A percentile compares a stretch with the other conserved stretches of the same genome.
Conservation (phyloP, 92 coral and sea anemone species). For the Ricordea florida region DNA sequence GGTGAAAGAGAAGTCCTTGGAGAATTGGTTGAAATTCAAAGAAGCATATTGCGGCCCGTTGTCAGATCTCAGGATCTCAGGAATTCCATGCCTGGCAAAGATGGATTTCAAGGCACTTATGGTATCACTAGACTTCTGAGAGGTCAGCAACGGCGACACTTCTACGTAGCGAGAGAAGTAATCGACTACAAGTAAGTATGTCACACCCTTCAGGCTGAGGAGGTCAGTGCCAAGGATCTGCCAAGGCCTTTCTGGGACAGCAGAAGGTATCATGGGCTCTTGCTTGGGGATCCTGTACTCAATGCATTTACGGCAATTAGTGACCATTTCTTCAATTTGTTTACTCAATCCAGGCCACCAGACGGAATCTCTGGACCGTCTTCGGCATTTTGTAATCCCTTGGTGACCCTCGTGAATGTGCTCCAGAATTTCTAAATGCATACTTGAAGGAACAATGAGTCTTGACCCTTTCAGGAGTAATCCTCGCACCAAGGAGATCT, state of each 20-base stretch:
- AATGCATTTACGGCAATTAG: constrained; percentile 39
- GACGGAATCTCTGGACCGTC: constrained; percentile 35
- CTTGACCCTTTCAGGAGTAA: constrained; percentile 52
- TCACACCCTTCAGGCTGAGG: constrained; percentile 17
- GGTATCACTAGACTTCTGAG: background rate
- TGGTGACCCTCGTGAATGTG: constrained; percentile 44
- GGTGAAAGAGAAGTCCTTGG: constrained; percentile 9
- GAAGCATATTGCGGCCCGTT: constrained; percentile 29
- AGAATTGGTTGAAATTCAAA: background rate
- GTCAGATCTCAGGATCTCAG: constrained; percentile 29
- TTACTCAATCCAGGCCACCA: constrained; percentile 71
- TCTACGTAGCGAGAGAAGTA: constrained; percentile 37
- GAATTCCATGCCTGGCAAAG: constrained; percentile 31
- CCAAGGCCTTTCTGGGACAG: constrained; percentile 37
- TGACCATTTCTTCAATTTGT: constrained; percentile 47
- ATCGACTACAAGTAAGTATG: constrained; percentile 28
- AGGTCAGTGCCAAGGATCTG: constrained; percentile 39
- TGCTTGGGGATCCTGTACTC: background rate
- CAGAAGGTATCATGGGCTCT: constrained; percentile 1
- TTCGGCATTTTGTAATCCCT: constrained; percentile 60
- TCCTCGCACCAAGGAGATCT: constrained; percentile 40
- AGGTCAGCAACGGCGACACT: constrained; percentile 19
- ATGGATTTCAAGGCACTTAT: constrained; percentile 20
- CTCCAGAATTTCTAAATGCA: constrained; percentile 46
- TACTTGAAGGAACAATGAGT: constrained; percentile 36